Base-by-base conservation (phyloP, 2,797 vertebrate genomes). In the Etheostoma nigrum region DNA sequence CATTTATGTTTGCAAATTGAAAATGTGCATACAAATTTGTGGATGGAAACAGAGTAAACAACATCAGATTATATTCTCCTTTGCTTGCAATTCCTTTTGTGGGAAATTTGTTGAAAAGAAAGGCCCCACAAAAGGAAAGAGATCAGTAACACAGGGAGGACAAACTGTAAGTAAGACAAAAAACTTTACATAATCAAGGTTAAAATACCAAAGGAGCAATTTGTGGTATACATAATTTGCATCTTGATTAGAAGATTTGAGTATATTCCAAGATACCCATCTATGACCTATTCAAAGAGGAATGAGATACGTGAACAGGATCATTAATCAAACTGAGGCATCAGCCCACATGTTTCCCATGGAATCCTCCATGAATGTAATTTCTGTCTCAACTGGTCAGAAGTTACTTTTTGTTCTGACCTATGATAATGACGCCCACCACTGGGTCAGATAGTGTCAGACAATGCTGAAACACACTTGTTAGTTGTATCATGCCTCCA, bases 221-320 rank as follows among this genome's bases (percentile, higher is more conserved):
- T 23, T 52, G 57, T 60, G 8, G 30, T n/a, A 5, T 44, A 30
- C 53, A 63, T 19, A 47, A 84, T 83, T 84, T 58, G 54, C 81
- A 87, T 88, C 69, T 83, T 72, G 67, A 82, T 86, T 73, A 76
- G 60, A 78, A 52, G 72, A 74, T 48, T 36, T 67, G 44, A 65
- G 44, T 55, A 40, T 49, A 47, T 77, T 65, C 74, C 36, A n/a
- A 48, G 78, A 85, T 88, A 73, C 25, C 63, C 62, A 86, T 86
- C 76, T 76, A 51, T 36, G 77, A 78, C 83, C 63, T 76, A n/a
- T 62, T 70, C 44, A 76, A 71, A 72, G 62, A 53, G 53, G 67
- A 68, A 74, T n/a, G 36, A 81, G 58, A 72, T 58, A 36, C 13
- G 30, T 68, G 63, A 16, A 67, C 44, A 51, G 63, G 62, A 64